Evolutionary conservation across 2,797 vertebrate genomes (phyloP).

Genomic region (Esox masquinongy): DNA sequence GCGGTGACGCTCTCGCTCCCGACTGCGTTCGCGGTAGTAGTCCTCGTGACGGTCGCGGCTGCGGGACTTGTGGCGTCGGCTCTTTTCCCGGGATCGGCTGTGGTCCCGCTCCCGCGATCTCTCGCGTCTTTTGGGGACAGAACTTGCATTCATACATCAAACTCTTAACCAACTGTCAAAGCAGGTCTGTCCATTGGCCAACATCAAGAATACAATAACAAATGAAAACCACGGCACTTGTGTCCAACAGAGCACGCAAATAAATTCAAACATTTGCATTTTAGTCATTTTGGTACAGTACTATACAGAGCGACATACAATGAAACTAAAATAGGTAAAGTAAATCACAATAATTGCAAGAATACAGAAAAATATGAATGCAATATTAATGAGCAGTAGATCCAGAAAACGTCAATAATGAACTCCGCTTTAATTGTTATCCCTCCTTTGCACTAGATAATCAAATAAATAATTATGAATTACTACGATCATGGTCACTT

Average conservation of each 20-base stretch:
- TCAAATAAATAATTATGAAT: too few species aligned
- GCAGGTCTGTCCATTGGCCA: background rate
- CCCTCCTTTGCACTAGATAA: background rate
- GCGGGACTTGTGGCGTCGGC: slow-evolving; percentile 94
- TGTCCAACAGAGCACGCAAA: too few species aligned
- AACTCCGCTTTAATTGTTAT: background rate
- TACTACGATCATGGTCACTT: too few species aligned
- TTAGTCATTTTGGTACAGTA: background rate
- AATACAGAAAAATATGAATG: background rate
- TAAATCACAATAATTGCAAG: background rate
- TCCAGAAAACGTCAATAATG: background rate
- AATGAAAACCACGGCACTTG: background rate
- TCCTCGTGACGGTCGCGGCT: slow-evolving; percentile 98
- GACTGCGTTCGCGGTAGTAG: slow-evolving; percentile 96
- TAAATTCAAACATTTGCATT: background rate
- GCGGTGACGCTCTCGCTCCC: slow-evolving; percentile 92
- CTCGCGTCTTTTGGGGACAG: slow-evolving; percentile 89
- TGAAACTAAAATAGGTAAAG: background rate
- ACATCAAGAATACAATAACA: background rate
- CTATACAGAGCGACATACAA: background rate
- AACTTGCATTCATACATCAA: slow-evolving; percentile 35
- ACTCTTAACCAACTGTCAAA: slow-evolving; percentile 29
- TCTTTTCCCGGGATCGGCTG: slow-evolving; percentile 97
- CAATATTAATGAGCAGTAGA: background rate
- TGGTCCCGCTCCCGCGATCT: slow-evolving; percentile 97